These are phyloP conservation scores for Gortyna flavago DNA, from an alignment of 2,888 invertebrate species.

Conservation along the genomic window DNA sequence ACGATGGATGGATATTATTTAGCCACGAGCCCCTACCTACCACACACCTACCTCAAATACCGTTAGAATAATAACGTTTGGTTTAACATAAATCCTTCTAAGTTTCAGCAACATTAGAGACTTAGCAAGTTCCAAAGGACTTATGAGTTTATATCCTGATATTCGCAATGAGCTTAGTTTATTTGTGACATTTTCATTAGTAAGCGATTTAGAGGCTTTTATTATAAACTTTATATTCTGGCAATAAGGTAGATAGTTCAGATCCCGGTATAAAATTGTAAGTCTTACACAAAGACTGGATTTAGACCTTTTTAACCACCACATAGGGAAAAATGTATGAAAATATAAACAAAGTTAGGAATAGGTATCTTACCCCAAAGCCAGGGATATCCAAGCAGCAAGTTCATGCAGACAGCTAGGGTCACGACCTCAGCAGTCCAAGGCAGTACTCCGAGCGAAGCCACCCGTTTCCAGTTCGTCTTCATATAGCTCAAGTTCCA, in stretches of 20 bases:
- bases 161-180: background rate
- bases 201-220: background rate
- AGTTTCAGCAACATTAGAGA: background rate
- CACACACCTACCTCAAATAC: background rate
- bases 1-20: too few species aligned
- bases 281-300: background rate
- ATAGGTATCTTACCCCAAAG: conserved; percentile 79
- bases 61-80: background rate
- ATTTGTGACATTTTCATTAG: background rate
- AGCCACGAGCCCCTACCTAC: background rate
- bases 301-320: background rate
- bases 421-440: conserved; percentile 82
- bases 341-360: background rate
- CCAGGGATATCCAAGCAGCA: conserved; percentile 82
- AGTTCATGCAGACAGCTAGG: conserved; percentile 77
- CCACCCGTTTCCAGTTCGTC: conserved; percentile 79
- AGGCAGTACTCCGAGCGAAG: conserved; percentile 81
- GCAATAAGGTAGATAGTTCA: background rate
- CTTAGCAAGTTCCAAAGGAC: background rate
- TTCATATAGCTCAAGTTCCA: conserved; percentile 83
- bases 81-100: background rate
- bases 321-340: background rate
- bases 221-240: background rate
- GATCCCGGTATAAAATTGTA: background rate
- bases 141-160: background rate